Conservation (phyloP, 2,113 vertebrate species). For the Hucho hucho region DNA sequence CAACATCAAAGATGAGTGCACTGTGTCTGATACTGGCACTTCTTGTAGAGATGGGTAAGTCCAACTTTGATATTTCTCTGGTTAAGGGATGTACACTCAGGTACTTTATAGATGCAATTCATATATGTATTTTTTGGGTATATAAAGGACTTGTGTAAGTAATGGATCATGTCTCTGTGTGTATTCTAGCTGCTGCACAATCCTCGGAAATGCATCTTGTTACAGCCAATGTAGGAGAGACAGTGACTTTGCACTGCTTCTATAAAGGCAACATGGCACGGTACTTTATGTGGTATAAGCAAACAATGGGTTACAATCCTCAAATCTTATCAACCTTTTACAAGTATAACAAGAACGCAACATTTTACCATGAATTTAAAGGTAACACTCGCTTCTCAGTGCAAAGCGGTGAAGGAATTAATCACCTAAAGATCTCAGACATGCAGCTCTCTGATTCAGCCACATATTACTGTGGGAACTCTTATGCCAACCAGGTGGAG, state of each 20-base stretch:
- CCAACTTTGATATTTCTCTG: not conserved
- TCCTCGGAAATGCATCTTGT: not conserved
- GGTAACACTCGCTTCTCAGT: conserved; percentile 37
- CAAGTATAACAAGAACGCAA: too few relatives aligned
- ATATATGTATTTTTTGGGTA: not conserved
- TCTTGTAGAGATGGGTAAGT: conserved; percentile 7
- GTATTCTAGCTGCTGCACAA: conserved; percentile 10
- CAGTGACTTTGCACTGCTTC: conserved; percentile 51
- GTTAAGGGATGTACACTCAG: not conserved
- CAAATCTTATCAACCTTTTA: too few relatives aligned
- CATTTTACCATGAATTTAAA: too few relatives aligned
- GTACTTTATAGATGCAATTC: not conserved
- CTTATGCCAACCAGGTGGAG: too few relatives aligned
- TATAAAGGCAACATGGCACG: conserved; percentile 42
- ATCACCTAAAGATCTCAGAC: too few relatives aligned
- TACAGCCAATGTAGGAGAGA: not conserved
- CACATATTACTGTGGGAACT: too few relatives aligned
- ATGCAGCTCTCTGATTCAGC: too few relatives aligned
- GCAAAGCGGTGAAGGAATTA: too few relatives aligned
- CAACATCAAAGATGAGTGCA: too few relatives aligned
- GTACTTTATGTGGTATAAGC: conserved; percentile 67
- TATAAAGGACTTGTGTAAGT: too few relatives aligned
- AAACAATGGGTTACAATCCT: conserved; percentile 35
- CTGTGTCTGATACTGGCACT: conserved; percentile 36
- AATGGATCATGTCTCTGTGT: not conserved